Percentiles rank a stretch among this genome's conserved stretches.
These are phyloP conservation scores for Campoletis sonorensis DNA, from an alignment of 1,140 invertebrate genomes.

Conservation along the genomic window DNA sequence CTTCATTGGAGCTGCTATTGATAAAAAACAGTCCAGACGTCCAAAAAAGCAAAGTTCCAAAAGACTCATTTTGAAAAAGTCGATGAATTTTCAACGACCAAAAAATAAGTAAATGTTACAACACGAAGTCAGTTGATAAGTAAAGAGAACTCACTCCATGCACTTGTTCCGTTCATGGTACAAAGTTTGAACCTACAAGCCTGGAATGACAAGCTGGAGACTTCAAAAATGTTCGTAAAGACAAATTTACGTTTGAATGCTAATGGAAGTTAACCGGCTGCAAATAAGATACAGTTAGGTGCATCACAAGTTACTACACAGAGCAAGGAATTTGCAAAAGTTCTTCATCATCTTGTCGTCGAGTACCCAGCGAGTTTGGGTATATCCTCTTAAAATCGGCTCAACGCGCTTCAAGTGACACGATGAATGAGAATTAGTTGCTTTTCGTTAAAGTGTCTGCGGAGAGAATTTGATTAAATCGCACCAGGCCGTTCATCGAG, in stretches of 20 bases:
- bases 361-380: conserved; percentile 50
- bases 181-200: neutral
- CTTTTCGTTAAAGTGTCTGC: conserved; percentile 37
- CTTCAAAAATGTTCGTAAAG: neutral
- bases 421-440: conserved; percentile 62
- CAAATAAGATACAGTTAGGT: conserved; percentile 51
- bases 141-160: neutral
- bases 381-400: conserved; percentile 66
- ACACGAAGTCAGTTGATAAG: neutral
- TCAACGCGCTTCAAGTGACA: conserved; percentile 67
- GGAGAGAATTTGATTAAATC: conserved; percentile 41
- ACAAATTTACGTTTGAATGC: conserved; percentile 56
- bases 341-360: conserved; percentile 57
- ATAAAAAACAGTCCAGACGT: too few species aligned
- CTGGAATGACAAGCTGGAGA: neutral
- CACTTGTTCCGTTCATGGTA: neutral
- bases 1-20: conserved; percentile 37
- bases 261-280: conserved; percentile 54
- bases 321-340: conserved; percentile 51
- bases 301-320: conserved; percentile 55
- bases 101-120: neutral
- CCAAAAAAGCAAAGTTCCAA: too few species aligned
- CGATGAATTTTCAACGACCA: neutral
- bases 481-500: neutral
- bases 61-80: neutral